Base-by-base conservation (phyloP, 2,113 vertebrate genomes). In the Onychostruthus taczanowskii region DNA sequence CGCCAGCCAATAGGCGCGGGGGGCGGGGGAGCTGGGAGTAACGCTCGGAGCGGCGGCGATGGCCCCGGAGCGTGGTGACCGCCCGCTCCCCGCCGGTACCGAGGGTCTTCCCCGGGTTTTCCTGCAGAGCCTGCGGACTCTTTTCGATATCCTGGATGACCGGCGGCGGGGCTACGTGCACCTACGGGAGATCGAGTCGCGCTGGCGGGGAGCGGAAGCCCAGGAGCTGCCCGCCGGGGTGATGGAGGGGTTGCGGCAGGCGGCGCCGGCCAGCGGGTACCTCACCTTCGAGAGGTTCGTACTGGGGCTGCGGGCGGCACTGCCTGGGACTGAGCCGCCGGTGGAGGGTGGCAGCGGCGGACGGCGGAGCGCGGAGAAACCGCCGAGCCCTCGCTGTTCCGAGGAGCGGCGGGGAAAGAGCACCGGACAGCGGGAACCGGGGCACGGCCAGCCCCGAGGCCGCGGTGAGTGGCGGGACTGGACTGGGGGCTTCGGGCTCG, bases 121-220 rank as follows among this genome's bases (percentile, higher is more conserved):
- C 86, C 95, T 99, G 63, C 99, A 98, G 95, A 99, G 99, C 81
- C 93, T 99, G 84, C 98, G 99, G 87, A 99, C 99, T 2, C 98
- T 99, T 7, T 99, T 99, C 96, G 99, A 99, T 91, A 99, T 99
- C 83, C 95, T 99, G 94, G 99, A 99, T 93, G 99, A 99, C 62
- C 97, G 96, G 14, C 97, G 98, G 30, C 97, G 98, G 15, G 99
- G 99, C 3, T 99, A 97, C 55, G 98, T 99, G 41, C 99, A 99
- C 96, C 98, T 99, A 9, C 98, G 98, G 41, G 99, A 99, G 98
- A 99, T 99, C 72, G 99, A 99, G 97, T 98, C 98, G 73, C 99
- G 99, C 72, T 99, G 99, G 99, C 86, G 72, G 69, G 99, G 98
- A 10, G 97, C 98, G 1, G 99, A 98, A 76, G 97, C 98, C 22